Evolutionary conservation across 2,888 invertebrate genomes (phyloP).

Genomic region (Timema cristinae): DNA sequence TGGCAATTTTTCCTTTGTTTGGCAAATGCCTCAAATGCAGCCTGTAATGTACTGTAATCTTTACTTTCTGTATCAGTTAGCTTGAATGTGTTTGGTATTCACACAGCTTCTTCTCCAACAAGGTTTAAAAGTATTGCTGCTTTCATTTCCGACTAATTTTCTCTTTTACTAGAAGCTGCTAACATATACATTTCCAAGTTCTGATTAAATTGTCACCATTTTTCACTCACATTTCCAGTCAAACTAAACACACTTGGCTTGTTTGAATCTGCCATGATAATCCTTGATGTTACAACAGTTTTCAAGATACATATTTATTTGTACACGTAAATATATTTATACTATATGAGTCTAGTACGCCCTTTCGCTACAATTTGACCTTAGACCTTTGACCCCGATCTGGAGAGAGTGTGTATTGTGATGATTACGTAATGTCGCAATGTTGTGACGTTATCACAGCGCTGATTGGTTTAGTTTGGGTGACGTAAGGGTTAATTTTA

Average conservation of each 20-base stretch:
- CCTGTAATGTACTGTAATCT: background rate
- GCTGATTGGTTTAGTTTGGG: too few relatives aligned
- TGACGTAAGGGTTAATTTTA: too few relatives aligned
- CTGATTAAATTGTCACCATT: background rate
- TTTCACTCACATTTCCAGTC: background rate
- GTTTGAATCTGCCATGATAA: background rate
- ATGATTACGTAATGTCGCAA: too few relatives aligned
- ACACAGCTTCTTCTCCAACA: background rate
- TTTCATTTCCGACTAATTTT: background rate
- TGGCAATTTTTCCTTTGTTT: constrained; percentile 5
- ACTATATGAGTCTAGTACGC: too few relatives aligned
- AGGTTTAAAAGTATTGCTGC: background rate
- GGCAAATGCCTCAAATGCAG: constrained; percentile 1
- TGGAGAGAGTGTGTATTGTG: too few relatives aligned
- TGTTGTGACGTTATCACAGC: too few relatives aligned
- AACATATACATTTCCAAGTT: constrained; percentile 5
- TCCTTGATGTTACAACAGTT: too few relatives aligned
- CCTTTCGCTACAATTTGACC: too few relatives aligned
- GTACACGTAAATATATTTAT: too few relatives aligned
- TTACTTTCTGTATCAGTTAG: background rate
- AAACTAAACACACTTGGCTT: background rate
- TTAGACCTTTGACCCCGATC: too few relatives aligned
- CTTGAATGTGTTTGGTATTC: background rate
- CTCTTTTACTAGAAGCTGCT: background rate
- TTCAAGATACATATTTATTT: too few relatives aligned